Evolutionary conservation across 2,888 invertebrate species (phyloP), one percentile per base, ranked within the genome.

Genomic region (Coleophora deauratella): DNA sequence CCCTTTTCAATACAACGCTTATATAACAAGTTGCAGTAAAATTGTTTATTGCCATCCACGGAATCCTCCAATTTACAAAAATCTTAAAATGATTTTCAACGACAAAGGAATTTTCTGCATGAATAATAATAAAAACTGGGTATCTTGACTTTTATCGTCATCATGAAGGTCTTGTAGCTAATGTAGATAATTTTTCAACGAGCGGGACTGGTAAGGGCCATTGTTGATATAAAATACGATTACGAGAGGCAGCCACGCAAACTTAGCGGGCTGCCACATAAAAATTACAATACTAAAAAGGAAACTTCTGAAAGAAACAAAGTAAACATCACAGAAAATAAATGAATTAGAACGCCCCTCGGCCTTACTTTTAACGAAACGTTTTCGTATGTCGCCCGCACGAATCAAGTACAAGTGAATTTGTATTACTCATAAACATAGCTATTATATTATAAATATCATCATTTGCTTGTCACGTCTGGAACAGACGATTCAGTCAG

Each of bases 151-250:
- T 31, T 31, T 31, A 31, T 31, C 31, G 9, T 31, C 31, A 31
- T n/a, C 31, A 11, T 31, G 31, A 31, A 10, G 9, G 31, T 11
- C 31, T 31, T 31, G 6, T n/a, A 31, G 9, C 6, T 31, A 31
- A 31, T 31, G 31, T 10, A 31, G 31, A 31, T 10, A 21, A 21
- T 31, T 31, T 31, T 31, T 31, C 31, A 31, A 10, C 7, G 31
- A 31, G 31, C 3, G 9, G 11, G 31, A 31, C 65, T 69, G 79
- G 78, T 79, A 80, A 81, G 77, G 66, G 66, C 64, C 66, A 68
- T 76, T 78, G 77, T 75, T 73, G 72, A 81, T 75, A 75, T 79
- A 79, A 80, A 79, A 74, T 79, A 81, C 69, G 80, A 80, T 81
- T 72, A 82, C 76, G 73, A 66, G 63, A 68, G 55, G 66, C 62